These are phyloP conservation scores for Schizopygopsis pylzovi DNA, from an alignment of 2,797 vertebrate genomes.

Conservation along the genomic window DNA sequence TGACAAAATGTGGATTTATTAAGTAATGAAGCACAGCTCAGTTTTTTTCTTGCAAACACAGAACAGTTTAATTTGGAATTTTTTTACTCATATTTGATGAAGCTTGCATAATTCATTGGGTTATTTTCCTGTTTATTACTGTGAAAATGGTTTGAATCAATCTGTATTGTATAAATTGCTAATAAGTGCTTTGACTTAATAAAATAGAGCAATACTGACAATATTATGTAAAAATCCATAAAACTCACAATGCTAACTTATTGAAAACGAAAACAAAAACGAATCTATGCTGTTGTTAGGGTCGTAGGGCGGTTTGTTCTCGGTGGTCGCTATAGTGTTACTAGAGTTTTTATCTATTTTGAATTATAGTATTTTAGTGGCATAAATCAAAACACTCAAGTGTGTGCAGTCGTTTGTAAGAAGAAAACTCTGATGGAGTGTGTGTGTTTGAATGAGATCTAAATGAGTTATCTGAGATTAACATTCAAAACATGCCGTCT, in stretches of 20 bases:
- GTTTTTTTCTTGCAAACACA: background rate
- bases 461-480: slow-evolving; percentile 38
- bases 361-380: background rate
- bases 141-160: background rate
- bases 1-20: background rate
- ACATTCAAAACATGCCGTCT: slow-evolving; percentile 31
- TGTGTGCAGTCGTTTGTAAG: background rate
- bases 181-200: too few species aligned
- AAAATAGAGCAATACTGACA: background rate
- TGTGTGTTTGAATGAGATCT: background rate
- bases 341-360: background rate
- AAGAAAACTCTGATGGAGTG: background rate
- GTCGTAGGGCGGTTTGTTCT: background rate
- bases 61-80: background rate
- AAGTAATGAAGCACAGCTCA: background rate
- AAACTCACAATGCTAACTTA: background rate
- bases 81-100: background rate
- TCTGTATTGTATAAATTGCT: background rate
- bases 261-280: background rate
- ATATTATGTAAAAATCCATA: background rate
- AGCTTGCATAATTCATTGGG: background rate
- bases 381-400: background rate
- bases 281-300: background rate
- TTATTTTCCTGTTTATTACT: background rate
- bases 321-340: too few species aligned